phyloP scores from a whole-genome alignment of 2,113 vertebrate genomes.

The Struthidea cinerea region DNA sequence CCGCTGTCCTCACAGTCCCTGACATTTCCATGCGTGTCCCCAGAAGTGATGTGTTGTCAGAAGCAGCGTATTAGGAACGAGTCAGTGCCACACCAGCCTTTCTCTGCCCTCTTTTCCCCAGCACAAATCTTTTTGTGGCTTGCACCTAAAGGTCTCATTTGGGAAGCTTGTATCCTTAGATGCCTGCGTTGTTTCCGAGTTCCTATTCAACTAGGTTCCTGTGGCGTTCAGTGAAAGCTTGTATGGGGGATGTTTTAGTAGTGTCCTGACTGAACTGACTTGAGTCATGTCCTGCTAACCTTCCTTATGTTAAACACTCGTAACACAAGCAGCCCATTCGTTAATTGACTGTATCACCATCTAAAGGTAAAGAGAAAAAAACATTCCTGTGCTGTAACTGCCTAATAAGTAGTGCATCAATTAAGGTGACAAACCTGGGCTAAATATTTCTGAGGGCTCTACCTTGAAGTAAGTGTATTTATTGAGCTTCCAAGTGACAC shows the following conservation, averaged over 20 bases:
- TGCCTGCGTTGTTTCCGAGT: neutral
- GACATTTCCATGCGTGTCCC: neutral
- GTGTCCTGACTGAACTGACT: neutral
- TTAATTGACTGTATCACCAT: neutral
- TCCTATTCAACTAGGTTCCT: neutral
- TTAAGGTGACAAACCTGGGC: neutral
- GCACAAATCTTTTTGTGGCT: neutral
- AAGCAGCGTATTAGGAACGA: neutral
- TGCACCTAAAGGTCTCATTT: rapidly evolving
- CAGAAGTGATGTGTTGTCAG: neutral
- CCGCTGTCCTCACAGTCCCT: neutral
- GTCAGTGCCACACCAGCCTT: neutral
- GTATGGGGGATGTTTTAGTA: neutral
- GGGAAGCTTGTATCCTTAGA: neutral
- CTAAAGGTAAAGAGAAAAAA: neutral
- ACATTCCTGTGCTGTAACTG: neutral
- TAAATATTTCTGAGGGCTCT: neutral
- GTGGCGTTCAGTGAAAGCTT: neutral
- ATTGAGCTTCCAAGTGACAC: neutral
- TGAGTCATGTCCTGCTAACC: neutral
- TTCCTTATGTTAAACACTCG: neutral
- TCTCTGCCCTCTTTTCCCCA: neutral
- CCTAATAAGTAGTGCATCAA: rapidly evolving
- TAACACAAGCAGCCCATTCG: neutral
- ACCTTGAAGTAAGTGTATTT: neutral